Evolutionary conservation across 2,888 invertebrate species (phyloP).

Genomic region (Mythimna impura): DNA sequence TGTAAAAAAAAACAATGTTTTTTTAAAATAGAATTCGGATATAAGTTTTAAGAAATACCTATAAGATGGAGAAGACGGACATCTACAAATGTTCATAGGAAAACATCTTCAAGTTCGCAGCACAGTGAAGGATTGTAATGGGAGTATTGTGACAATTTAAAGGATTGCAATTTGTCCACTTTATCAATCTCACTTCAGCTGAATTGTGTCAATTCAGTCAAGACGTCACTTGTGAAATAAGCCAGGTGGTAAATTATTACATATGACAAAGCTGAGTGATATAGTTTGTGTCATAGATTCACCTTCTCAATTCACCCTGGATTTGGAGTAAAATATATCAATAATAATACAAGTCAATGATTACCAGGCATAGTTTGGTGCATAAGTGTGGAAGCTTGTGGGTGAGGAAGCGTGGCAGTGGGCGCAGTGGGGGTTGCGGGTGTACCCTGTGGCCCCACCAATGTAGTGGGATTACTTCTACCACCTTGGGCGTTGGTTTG

Average conservation of each 20-base stretch:
- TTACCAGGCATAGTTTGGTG: constrained; percentile 83
- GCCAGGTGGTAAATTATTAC: constrained; percentile 26
- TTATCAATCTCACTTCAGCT: constrained; percentile 2
- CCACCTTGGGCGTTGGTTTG: constrained; percentile 75
- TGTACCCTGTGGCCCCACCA: constrained; percentile 79
- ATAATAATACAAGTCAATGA: constrained; percentile 56
- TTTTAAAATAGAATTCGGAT: constrained; percentile 43
- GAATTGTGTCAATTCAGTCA: constrained; percentile 1
- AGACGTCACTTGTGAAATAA: constrained; percentile 34
- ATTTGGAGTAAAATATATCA: constrained; percentile 30
- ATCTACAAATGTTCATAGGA: neutral
- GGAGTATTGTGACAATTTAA: constrained; percentile 3
- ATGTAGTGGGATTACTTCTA: constrained; percentile 74
- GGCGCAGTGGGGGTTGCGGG: constrained; percentile 78
- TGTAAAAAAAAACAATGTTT: neutral
- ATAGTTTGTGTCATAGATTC: constrained; percentile 21
- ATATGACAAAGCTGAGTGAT: constrained; percentile 34
- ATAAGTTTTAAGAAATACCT: constrained; percentile 4
- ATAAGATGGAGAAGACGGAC: constrained; percentile 9
- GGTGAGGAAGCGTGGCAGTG: constrained; percentile 77
- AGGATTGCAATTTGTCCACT: constrained; percentile 1
- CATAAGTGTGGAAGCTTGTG: constrained; percentile 80
- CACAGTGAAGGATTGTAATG: constrained; percentile 13
- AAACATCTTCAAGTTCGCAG: constrained; percentile 24
- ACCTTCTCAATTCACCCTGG: constrained; percentile 3